phyloP scores from a whole-genome alignment of 1,140 invertebrate species.

The Camponotus floridanus region DNA sequence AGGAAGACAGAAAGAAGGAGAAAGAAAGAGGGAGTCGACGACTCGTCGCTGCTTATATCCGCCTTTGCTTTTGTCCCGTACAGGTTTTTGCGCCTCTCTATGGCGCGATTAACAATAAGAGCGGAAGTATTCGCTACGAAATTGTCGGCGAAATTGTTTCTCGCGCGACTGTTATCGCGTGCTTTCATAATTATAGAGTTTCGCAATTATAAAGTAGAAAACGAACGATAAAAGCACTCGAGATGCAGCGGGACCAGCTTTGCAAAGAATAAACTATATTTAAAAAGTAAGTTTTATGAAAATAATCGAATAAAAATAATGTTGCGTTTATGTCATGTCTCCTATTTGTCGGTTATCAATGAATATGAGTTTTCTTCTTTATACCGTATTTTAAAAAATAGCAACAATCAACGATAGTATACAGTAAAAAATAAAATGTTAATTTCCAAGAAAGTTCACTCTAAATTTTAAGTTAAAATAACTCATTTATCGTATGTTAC shows the following conservation, averaged over 20 bases:
- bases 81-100: constrained; percentile 25
- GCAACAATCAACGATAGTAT: not conserved
- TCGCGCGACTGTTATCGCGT: not conserved
- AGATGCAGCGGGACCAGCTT: not conserved
- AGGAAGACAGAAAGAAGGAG: constrained; percentile 34
- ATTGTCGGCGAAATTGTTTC: constrained; percentile 2
- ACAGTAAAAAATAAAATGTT: too few relatives aligned
- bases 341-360: not conserved
- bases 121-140: constrained; percentile 15
- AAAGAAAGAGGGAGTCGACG: constrained; percentile 7
- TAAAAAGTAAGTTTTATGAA: not conserved
- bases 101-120: constrained; percentile 34
- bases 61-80: constrained; percentile 43
- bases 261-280: not conserved
- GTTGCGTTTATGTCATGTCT: not conserved
- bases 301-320: not conserved
- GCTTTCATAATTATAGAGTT: constrained; percentile 1
- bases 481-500: too few relatives aligned
- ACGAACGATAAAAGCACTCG: not conserved
- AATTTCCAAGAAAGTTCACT: too few relatives aligned
- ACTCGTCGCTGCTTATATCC: constrained; percentile 42
- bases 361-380: not conserved
- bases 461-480: too few relatives aligned
- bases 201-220: not conserved
- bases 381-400: not conserved